phyloP scores from a whole-genome alignment of 2,113 vertebrate species.

The Phylloscopus whistleri region DNA sequence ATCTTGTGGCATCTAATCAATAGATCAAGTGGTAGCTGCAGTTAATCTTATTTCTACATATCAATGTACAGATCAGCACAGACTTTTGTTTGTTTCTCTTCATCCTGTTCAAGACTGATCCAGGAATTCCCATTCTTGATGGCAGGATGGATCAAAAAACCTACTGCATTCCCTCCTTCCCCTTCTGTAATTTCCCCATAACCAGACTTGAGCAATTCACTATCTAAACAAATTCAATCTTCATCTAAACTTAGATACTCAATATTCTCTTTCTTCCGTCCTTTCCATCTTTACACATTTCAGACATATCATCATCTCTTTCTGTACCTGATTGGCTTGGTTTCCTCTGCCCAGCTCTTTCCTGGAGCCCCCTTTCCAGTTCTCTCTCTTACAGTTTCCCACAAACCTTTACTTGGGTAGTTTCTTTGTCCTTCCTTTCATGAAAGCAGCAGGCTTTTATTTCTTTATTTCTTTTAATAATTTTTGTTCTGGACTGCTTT shows the following conservation, averaged over 20 bases:
- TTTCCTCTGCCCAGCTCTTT: not conserved
- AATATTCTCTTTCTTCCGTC: not conserved
- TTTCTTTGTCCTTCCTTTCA: not conserved
- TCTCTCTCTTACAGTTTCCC: not conserved
- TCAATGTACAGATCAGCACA: not conserved
- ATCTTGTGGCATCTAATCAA: slow-evolving; percentile 56
- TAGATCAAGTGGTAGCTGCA: slow-evolving; percentile 46
- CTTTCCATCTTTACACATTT: not conserved
- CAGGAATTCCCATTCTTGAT: not conserved
- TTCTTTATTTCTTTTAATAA: not conserved
- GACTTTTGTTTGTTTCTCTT: slow-evolving; percentile 27
- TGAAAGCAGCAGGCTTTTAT: not conserved
- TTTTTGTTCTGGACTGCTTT: not conserved
- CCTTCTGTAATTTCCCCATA: not conserved
- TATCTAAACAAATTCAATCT: not conserved
- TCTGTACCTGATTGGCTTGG: not conserved
- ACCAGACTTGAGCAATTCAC: not conserved
- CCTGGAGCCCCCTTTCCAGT: not conserved
- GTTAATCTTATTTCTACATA: slow-evolving; percentile 58
- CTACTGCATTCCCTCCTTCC: not conserved
- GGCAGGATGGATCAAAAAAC: not conserved
- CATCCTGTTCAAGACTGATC: not conserved
- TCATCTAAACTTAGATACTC: not conserved
- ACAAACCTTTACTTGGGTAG: not conserved
- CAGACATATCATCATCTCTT: not conserved